Percentiles rank a stretch among this genome's conserved stretches.
These are phyloP conservation scores for Acrocephalus kingi DNA, from an alignment of 2,113 vertebrate species.

Conservation along the genomic window DNA sequence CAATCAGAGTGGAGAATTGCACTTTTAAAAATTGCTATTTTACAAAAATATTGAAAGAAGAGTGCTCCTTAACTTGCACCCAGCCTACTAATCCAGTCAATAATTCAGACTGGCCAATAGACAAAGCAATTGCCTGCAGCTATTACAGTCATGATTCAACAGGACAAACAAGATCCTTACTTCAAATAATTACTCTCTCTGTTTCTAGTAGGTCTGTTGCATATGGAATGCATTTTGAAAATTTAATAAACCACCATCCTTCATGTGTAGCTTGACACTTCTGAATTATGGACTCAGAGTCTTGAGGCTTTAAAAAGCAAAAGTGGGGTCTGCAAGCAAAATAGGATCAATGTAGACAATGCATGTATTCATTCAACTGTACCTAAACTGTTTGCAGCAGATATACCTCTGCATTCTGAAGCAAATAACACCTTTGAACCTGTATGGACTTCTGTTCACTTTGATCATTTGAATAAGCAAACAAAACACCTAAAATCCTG, in stretches of 20 bases:
- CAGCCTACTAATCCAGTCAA: slow-evolving; percentile 31
- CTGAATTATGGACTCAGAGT: not conserved
- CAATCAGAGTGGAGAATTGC: not conserved
- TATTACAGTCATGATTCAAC: not conserved
- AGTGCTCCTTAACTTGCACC: not conserved
- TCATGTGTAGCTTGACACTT: not conserved
- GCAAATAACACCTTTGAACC: not conserved
- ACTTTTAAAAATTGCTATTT: not conserved
- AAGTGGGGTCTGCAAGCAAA: not conserved
- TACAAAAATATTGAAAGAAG: not conserved
- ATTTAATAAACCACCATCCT: slow-evolving; percentile 31
- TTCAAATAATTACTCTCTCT: slow-evolving; percentile 6
- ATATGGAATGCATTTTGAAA: slow-evolving; percentile 53
- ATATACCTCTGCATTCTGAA: not conserved
- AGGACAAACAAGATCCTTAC: slow-evolving; percentile 14
- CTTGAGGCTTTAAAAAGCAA: not conserved
- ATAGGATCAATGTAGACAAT: not conserved
- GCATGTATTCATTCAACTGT: not conserved
- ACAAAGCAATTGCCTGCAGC: not conserved
- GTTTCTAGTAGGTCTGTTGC: not conserved
- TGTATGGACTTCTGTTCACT: not conserved
- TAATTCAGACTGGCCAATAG: slow-evolving; percentile 4
- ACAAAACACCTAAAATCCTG: not conserved
- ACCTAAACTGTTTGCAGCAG: not conserved
- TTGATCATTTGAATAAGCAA: not conserved